Evolutionary conservation across 2,888 invertebrate species (phyloP), one percentile per base, ranked within the genome.

Genomic region (Hyposoter didymator): DNA sequence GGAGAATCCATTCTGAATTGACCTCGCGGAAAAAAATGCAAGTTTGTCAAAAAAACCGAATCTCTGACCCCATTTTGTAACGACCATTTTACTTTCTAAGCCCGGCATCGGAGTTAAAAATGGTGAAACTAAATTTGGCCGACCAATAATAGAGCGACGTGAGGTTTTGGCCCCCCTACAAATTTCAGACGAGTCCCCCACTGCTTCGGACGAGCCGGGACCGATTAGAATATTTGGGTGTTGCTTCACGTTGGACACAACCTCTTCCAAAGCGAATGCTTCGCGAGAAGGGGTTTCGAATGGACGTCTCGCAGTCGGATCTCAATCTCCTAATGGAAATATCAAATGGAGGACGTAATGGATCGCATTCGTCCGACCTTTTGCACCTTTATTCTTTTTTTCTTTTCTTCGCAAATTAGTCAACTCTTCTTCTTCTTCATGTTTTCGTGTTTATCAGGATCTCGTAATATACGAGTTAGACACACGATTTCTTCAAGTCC

Each of bases 141-240:
- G 76, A 73, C 85, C 85, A 85, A 83, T 85, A 22, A 64, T 19
- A 43, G 12, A 66, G 52, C 52, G 19, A 19, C 47, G 22, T 3
- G 32, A 47, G 49, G 59, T n/a, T 67, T 49, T 45, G 70, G 52
- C 59, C 73, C 83, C 73, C 78, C 43, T 69, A 59, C 39, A 64
- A 43, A 22, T 62, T 72, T 79, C 70, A 52, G 49, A 35, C 43
- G 22, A 28, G 6, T 64, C 73, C 66, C 80, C 73, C 78, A 47
- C 35, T 59, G 19, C 72, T 22, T 17, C 70, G 47, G 45, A 59
- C 67, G 52, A 35, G 22, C 59, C 59, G 78, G 73, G 66, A 78
- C 75, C 84, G 85, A 87, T 85, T 88, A 84, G 85, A 88, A 87
- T 84, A 87, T 84, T 83, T 78, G 84, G 85, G 84, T 83, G 85